A percentile compares a stretch with the other conserved stretches of the same genome.
These are phyloP conservation scores for Esox masquinongy DNA, from an alignment of 2,797 vertebrate genomes.

Conservation along the genomic window DNA sequence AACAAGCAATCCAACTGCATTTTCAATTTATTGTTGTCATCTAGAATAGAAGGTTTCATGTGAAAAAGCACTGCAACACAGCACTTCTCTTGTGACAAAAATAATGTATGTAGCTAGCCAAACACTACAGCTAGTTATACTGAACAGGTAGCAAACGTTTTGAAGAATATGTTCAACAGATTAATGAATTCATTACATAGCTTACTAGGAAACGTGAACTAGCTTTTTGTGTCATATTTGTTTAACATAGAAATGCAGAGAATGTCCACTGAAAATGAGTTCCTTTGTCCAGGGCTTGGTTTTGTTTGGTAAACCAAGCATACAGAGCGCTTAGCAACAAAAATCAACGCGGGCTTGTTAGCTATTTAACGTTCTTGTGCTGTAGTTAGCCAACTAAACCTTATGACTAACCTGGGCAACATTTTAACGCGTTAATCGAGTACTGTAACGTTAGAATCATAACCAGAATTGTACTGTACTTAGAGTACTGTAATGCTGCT, in stretches of 20 bases:
- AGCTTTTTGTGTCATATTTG: too few relatives aligned
- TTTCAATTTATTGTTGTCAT: constrained; percentile 24
- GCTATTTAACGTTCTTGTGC: neutral
- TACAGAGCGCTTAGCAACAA: constrained; percentile 64
- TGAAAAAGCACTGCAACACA: neutral
- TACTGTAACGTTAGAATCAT: neutral
- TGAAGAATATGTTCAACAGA: neutral
- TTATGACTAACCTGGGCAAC: neutral
- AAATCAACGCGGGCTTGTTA: constrained; percentile 26
- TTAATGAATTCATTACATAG: neutral
- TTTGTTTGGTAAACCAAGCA: constrained; percentile 44
- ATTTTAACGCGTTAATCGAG: neutral
- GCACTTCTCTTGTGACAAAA: neutral
- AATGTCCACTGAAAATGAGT: neutral
- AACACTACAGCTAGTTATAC: neutral
- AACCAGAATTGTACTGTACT: too few relatives aligned
- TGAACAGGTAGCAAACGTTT: neutral
- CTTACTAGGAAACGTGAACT: too few relatives aligned
- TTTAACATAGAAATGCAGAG: too few relatives aligned
- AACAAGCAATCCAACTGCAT: constrained; percentile 11
- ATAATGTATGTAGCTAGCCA: neutral
- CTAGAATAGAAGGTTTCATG: neutral
- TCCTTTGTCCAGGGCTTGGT: neutral
- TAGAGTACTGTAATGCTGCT: too few relatives aligned
- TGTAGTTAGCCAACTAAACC: neutral